A percentile compares a stretch with the other conserved stretches of the same genome.
These are phyloP conservation scores for Enteromius argenteus DNA, from an alignment of 2,797 vertebrate species.

Conservation along the genomic window DNA sequence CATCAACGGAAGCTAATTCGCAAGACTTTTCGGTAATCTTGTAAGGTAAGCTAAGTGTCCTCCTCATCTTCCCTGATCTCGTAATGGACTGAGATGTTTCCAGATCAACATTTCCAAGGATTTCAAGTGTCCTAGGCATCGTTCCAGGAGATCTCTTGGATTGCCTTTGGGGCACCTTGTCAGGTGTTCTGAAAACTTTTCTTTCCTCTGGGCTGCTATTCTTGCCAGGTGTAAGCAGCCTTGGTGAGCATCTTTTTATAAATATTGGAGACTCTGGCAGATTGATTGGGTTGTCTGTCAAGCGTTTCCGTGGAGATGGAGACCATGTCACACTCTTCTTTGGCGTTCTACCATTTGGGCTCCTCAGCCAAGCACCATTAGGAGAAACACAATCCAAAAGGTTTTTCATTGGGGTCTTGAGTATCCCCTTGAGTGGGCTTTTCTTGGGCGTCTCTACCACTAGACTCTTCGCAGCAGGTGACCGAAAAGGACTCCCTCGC, in stretches of 20 bases:
- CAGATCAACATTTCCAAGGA: constrained; percentile 15
- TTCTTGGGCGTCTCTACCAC: constrained; percentile 67
- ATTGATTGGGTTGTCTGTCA: constrained; percentile 66
- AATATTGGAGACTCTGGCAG: constrained; percentile 70
- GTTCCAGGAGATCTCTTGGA: constrained; percentile 44
- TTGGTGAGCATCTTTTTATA: constrained; percentile 63
- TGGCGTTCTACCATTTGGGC: constrained; percentile 68
- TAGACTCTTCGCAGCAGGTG: constrained; percentile 63
- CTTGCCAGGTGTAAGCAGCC: constrained; percentile 60
- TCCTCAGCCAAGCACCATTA: constrained; percentile 48
- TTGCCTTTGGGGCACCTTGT: constrained; percentile 61
- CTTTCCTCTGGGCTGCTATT: constrained; percentile 53
- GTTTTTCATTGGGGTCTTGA: constrained; percentile 74
- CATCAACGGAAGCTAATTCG: constrained; percentile 29
- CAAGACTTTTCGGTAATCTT: constrained; percentile 32
- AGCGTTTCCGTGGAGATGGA: constrained; percentile 71
- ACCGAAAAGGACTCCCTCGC: constrained; percentile 72
- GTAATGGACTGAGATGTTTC: constrained; percentile 27
- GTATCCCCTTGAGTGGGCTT: constrained; percentile 76
- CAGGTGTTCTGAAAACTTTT: constrained; percentile 69
- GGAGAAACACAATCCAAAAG: constrained; percentile 53
- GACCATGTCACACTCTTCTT: constrained; percentile 79
- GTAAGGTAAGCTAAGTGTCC: constrained; percentile 57
- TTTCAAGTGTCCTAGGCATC: constrained; percentile 20
- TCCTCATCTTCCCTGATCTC: constrained; percentile 55